Evolutionary conservation across 2,888 invertebrate species (phyloP).

Genomic region (Pristionchus maxplancki): DNA sequence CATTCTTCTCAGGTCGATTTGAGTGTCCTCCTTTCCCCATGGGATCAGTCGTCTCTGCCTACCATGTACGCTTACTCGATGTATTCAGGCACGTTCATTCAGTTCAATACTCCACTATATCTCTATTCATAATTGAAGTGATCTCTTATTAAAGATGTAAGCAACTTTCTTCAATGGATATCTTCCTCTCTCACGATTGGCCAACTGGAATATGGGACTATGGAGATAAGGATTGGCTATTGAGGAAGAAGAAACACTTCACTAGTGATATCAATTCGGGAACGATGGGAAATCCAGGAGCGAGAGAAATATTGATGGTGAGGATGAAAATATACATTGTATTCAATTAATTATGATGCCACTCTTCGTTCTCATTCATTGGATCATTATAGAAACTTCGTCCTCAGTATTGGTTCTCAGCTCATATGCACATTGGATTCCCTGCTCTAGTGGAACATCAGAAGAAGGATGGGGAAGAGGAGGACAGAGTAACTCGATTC

Average conservation of each 20-base stretch:
- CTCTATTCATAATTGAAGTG: no score
- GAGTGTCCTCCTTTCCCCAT: slow-evolving; percentile 89
- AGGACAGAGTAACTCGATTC: slow-evolving; percentile 68
- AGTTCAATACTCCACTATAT: no score
- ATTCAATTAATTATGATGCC: no score
- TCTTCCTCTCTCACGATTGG: slow-evolving; percentile 98
- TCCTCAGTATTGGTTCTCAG: slow-evolving; percentile 95
- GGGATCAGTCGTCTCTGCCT: slow-evolving; percentile 88
- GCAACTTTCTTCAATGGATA: slow-evolving; percentile 83
- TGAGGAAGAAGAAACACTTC: slow-evolving; percentile 78
- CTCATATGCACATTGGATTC: slow-evolving; percentile 97
- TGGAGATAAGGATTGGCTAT: slow-evolving; percentile 84
- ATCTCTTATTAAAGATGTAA: slow-evolving; percentile 16
- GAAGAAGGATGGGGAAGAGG: slow-evolving; percentile 53
- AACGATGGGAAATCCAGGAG: slow-evolving; percentile 90
- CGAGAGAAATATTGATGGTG: slow-evolving; percentile 86
- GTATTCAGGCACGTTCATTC: no score
- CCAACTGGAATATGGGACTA: slow-evolving; percentile 90
- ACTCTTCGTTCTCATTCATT: not conserved
- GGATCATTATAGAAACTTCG: slow-evolving; percentile 85
- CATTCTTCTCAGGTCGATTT: slow-evolving; percentile 83
- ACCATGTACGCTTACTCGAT: slow-evolving; percentile 92
- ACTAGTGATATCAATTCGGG: slow-evolving; percentile 88
- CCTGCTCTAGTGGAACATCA: slow-evolving; percentile 88
- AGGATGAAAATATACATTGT: no score